A percentile compares a stretch with the other conserved stretches of the same genome.
These are phyloP conservation scores for Centrocercus urophasianus DNA, from an alignment of 2,113 vertebrate species.

Conservation along the genomic window DNA sequence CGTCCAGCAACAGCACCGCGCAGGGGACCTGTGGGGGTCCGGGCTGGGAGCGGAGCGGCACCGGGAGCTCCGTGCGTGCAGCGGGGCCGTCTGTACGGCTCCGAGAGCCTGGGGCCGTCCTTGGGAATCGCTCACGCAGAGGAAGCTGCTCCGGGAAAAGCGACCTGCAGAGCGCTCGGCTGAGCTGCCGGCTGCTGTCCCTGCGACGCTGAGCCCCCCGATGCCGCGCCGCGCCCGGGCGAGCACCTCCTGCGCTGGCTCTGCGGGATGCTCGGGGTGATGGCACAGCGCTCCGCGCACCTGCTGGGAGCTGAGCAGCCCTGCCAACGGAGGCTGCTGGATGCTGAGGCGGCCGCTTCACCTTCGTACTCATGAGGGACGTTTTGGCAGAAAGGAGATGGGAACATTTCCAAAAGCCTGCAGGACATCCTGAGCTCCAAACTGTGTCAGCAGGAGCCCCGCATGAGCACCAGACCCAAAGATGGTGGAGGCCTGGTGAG, in stretches of 20 bases:
- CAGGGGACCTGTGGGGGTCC: neutral
- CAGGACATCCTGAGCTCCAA: neutral
- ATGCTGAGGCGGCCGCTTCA: neutral
- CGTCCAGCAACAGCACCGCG: neutral
- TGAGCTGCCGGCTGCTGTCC: neutral
- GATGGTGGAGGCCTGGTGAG: neutral
- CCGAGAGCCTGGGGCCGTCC: neutral
- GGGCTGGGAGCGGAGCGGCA: accelerated
- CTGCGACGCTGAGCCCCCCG: neutral
- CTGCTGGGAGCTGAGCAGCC: neutral
- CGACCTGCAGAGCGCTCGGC: neutral
- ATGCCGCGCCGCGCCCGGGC: accelerated
- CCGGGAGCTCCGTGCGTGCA: neutral
- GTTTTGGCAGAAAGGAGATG: neutral
- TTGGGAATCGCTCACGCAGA: neutral
- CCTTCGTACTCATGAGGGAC: neutral
- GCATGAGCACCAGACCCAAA: neutral
- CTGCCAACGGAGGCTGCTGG: neutral
- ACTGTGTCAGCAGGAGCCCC: neutral
- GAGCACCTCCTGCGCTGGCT: accelerated
- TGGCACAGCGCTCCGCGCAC: accelerated
- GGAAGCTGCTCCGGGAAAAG: neutral
- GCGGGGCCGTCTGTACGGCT: neutral
- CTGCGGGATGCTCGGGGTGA: neutral
- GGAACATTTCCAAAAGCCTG: neutral